Evolutionary conservation across 2,888 invertebrate species (phyloP).

Genomic region (Tiliacea aurago): DNA sequence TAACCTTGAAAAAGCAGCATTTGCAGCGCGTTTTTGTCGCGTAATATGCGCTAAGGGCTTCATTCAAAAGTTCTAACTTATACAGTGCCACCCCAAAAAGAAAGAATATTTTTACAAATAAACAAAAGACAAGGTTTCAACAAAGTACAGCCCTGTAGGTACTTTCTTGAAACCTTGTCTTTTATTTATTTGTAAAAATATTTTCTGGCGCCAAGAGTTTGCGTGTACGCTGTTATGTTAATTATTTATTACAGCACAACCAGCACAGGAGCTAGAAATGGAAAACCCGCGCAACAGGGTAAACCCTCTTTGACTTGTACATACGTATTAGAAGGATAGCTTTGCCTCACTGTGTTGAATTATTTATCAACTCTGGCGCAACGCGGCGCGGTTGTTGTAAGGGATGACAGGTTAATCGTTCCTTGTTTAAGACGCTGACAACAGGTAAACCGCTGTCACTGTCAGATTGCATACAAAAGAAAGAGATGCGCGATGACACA

Average conservation of each 20-base stretch:
- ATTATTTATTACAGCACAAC: conserved; percentile 41
- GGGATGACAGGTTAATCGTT: conserved; percentile 1
- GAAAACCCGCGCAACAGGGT: conserved; percentile 15
- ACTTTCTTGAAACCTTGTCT: too few species aligned
- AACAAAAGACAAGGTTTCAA: neutral
- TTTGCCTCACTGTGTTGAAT: conserved; percentile 20
- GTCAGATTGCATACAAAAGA: too few species aligned
- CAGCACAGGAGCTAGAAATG: conserved; percentile 13
- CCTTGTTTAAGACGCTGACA: too few species aligned
- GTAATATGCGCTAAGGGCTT: neutral
- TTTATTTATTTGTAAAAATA: too few species aligned
- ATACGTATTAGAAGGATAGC: conserved; percentile 1
- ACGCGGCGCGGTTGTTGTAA: neutral
- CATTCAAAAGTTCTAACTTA: neutral
- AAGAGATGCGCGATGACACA: too few species aligned
- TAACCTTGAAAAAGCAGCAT: neutral
- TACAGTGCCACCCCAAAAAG: neutral
- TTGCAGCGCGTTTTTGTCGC: neutral
- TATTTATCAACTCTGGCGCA: conserved; percentile 23
- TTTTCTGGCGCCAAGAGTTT: neutral
- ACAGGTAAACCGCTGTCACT: too few species aligned
- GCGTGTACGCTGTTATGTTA: conserved; percentile 10
- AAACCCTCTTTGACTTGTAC: conserved; percentile 25
- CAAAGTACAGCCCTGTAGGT: conserved; percentile 4
- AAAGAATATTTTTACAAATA: too few species aligned